A percentile compares a stretch with the other conserved stretches of the same genome.
Conservation (phyloP, 92 coral and sea anemone species). For the Desmophyllum pertusum region DNA sequence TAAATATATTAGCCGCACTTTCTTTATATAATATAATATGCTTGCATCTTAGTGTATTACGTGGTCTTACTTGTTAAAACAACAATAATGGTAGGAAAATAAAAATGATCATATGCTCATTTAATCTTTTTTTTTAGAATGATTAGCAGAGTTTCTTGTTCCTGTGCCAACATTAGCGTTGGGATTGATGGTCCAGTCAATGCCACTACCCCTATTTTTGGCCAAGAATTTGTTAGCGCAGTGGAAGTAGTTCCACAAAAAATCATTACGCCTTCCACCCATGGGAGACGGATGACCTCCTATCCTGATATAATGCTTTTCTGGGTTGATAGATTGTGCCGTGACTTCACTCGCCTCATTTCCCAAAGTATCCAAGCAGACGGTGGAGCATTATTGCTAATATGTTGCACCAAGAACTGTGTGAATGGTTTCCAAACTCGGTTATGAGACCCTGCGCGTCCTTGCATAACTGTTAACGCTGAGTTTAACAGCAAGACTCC, state of each 20-base stretch:
- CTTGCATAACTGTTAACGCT: slow-evolving; percentile 1
- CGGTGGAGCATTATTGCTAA: neutral
- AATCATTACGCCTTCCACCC: neutral
- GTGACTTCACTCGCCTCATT: neutral
- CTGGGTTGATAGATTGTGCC: neutral
- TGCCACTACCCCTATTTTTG: no score
- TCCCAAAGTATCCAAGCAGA: slow-evolving; percentile 29
- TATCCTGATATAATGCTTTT: neutral
- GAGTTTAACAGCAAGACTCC: slow-evolving; percentile 31
- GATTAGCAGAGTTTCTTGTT: no score
- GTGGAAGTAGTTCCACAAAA: slow-evolving; percentile 22
- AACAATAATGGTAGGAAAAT: no score
- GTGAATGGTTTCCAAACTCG: neutral
- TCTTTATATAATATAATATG: no score
- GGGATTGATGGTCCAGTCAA: no score
- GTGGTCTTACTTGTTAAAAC: no score
- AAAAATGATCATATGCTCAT: no score
- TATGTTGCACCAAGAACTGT: neutral
- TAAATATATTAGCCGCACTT: no score
- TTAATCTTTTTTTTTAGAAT: no score
- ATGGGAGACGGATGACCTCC: slow-evolving; percentile 14
- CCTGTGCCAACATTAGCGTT: no score
- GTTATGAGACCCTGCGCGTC: neutral
- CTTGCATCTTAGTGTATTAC: no score
- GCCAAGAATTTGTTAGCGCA: neutral